Evolutionary conservation across 2,888 invertebrate species (phyloP).

Genomic region (Synanthedon vespiformis): DNA sequence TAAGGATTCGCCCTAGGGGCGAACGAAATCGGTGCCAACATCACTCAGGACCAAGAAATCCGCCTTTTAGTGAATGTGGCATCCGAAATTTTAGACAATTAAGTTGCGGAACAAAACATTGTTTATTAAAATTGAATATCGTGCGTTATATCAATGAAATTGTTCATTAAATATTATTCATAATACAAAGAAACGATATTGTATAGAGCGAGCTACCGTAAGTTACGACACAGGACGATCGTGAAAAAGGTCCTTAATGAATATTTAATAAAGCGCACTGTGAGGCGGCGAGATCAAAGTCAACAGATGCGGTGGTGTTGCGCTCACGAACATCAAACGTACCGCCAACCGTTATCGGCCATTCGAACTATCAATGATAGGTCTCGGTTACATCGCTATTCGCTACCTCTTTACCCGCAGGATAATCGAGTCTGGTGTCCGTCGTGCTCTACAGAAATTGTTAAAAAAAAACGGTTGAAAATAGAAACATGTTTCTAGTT

Average conservation of each 20-base stretch:
- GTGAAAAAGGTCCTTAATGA: slow-evolving; percentile 38
- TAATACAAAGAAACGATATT: background rate
- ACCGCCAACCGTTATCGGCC: slow-evolving; percentile 43
- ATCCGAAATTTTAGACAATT: too few relatives aligned
- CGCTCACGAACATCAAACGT: slow-evolving; percentile 34
- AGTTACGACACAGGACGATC: background rate
- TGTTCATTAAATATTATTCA: background rate
- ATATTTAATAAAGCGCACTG: slow-evolving; percentile 46
- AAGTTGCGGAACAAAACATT: too few relatives aligned
- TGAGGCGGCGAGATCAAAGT: slow-evolving; percentile 53
- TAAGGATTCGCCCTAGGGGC: too few relatives aligned
- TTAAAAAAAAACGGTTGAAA: too few relatives aligned
- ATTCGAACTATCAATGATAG: slow-evolving; percentile 45
- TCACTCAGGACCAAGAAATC: too few relatives aligned
- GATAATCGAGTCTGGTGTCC: background rate
- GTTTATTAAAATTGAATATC: too few relatives aligned
- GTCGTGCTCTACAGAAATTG: too few relatives aligned
- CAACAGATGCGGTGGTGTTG: slow-evolving; percentile 5
- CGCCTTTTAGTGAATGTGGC: too few relatives aligned
- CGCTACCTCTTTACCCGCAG: slow-evolving; percentile 13
- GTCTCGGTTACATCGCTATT: slow-evolving; percentile 43
- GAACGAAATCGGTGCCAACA: too few relatives aligned
- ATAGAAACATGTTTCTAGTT: too few relatives aligned
- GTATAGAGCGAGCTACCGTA: background rate
- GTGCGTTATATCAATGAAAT: too few relatives aligned